Conservation (phyloP, 2,888 invertebrate genomes). For the Teleogryllus oceanicus region DNA sequence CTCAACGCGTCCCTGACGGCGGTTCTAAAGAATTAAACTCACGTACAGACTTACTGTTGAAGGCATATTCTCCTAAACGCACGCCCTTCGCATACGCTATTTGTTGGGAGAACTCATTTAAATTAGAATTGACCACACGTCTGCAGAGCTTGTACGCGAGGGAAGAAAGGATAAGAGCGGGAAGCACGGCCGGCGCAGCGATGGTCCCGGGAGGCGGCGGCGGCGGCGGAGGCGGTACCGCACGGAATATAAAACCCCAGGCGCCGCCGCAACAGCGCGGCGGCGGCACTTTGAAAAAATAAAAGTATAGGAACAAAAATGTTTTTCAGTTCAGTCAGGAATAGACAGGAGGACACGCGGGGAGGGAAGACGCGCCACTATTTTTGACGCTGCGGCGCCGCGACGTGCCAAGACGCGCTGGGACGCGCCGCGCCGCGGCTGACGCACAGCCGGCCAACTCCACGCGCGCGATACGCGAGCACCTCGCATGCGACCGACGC, state of each 20-base stretch:
- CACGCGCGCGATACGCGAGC: too few species aligned
- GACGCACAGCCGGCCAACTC: too few species aligned
- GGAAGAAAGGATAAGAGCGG: constrained; percentile 12
- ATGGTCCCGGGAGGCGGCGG: not conserved
- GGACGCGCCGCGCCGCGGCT: not conserved
- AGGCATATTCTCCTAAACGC: not conserved
- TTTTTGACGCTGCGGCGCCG: constrained; percentile 47
- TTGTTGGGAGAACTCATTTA: constrained; percentile 22
- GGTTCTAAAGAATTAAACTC: not conserved
- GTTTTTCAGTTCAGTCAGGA: constrained; percentile 34
- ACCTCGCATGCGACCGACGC: not conserved
- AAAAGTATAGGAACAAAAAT: constrained; percentile 25
- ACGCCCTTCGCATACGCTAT: not conserved
- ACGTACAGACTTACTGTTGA: not conserved
- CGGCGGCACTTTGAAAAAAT: constrained; percentile 21
- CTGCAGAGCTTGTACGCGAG: constrained; percentile 21
- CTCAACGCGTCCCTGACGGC: too few species aligned
- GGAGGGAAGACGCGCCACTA: constrained; percentile 46
- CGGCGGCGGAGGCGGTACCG: constrained; percentile 3
- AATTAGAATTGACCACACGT: constrained; percentile 30
- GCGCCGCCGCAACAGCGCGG: not conserved
- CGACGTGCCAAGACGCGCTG: constrained; percentile 33
- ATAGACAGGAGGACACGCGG: constrained; percentile 31
- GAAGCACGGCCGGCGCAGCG: not conserved
- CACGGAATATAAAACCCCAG: constrained; percentile 28